Conservation (phyloP, 2,888 invertebrate species). For the Hipparchia sbordonii region DNA sequence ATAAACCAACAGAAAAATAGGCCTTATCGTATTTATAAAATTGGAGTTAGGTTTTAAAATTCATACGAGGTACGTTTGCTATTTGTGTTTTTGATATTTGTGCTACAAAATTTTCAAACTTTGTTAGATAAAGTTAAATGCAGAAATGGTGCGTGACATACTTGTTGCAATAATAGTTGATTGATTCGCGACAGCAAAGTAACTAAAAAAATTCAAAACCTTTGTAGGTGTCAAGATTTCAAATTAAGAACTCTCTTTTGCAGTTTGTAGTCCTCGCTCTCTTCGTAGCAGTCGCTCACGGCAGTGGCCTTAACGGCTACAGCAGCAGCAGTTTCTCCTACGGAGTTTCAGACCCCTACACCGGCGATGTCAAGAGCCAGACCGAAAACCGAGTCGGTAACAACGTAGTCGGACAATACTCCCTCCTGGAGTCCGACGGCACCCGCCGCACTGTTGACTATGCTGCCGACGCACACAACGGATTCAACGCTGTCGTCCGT, state of each 20-base stretch:
- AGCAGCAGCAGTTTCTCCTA: constrained; percentile 74
- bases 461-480: constrained; percentile 72
- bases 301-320: constrained; percentile 58
- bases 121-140: too few species aligned
- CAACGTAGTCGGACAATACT: constrained; percentile 76
- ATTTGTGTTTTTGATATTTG: too few species aligned
- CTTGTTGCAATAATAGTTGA: too few species aligned
- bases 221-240: background rate
- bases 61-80: too few species aligned
- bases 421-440: constrained; percentile 78
- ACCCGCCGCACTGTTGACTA: constrained; percentile 80
- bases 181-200: too few species aligned
- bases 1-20: too few species aligned
- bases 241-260: constrained; percentile 46
- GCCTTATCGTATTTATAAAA: too few species aligned
- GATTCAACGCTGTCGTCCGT: constrained; percentile 81
- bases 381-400: constrained; percentile 75
- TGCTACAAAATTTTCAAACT: too few species aligned
- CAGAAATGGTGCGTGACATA: too few species aligned
- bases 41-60: too few species aligned
- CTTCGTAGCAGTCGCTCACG: constrained; percentile 52
- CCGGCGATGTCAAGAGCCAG: constrained; percentile 79
- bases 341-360: constrained; percentile 76
- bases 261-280: constrained; percentile 61
- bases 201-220: too few species aligned